Conservation (phyloP, 2,797 vertebrate species). For the Sebastes vulpes region DNA sequence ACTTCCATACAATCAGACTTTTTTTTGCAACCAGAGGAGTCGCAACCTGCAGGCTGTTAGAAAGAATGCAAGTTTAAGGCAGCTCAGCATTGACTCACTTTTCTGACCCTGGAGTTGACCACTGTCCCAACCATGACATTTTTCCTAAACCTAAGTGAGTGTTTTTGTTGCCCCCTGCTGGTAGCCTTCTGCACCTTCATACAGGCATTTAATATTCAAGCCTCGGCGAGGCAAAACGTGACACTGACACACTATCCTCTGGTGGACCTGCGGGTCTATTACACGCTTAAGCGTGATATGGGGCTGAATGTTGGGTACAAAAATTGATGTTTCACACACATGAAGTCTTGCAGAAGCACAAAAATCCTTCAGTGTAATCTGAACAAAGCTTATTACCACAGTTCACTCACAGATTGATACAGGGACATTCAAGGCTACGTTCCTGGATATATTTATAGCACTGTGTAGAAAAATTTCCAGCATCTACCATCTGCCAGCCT, state of each 20-base stretch:
- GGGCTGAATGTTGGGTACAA: neutral
- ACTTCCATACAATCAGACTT: too few relatives aligned
- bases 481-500: slow-evolving; percentile 58
- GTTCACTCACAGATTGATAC: slow-evolving; percentile 28
- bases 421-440: slow-evolving; percentile 35
- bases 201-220: neutral
- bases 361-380: neutral
- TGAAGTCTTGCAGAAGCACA: neutral
- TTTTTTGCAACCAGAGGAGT: too few relatives aligned
- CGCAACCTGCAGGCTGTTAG: too few relatives aligned
- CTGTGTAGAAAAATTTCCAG: slow-evolving; percentile 22
- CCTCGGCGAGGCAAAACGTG: neutral
- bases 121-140: too few relatives aligned
- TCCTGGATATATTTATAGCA: slow-evolving; percentile 54
- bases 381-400: slow-evolving; percentile 15
- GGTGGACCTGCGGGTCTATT: neutral
- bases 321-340: neutral
- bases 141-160: neutral
- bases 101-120: too few relatives aligned
- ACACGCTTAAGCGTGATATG: neutral
- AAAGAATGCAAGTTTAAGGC: too few relatives aligned
- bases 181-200: neutral
- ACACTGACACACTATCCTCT: neutral
- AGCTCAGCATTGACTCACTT: too few relatives aligned
- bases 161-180: neutral